These are phyloP conservation scores for Deladenus siricidicola DNA, from an alignment of 2,888 invertebrate genomes.

Conservation along the genomic window DNA sequence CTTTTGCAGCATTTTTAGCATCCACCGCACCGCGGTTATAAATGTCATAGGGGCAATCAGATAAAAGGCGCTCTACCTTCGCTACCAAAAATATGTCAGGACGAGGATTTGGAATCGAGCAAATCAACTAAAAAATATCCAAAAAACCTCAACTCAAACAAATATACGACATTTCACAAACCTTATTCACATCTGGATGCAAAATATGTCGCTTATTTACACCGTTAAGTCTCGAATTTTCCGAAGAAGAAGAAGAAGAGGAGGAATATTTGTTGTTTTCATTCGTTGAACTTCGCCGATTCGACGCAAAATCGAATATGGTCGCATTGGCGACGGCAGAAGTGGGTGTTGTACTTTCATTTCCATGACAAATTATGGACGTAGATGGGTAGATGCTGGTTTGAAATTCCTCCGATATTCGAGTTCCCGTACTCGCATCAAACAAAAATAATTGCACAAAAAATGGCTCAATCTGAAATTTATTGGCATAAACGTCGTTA, in stretches of 20 bases:
- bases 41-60: constrained; percentile 30
- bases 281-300: too few species aligned
- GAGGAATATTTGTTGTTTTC: too few species aligned
- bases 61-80: constrained; percentile 43
- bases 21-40: constrained; percentile 35
- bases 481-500: too few species aligned
- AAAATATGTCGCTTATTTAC: constrained; percentile 6
- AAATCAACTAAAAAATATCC: constrained; percentile 22
- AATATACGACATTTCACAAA: too few species aligned
- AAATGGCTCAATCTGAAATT: constrained; percentile 75
- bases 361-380: not conserved
- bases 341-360: not conserved
- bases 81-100: constrained; percentile 38
- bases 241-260: not conserved
- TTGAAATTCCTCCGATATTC: constrained; percentile 43
- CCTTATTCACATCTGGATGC: constrained; percentile 13
- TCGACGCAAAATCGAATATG: too few species aligned
- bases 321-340: not conserved
- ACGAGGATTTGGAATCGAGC: constrained; percentile 26
- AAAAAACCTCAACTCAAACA: not conserved
- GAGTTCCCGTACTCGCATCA: constrained; percentile 62
- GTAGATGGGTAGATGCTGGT: constrained; percentile 14
- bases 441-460: constrained; percentile 79
- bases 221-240: constrained; percentile 8
- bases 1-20: constrained; percentile 37